Evolutionary conservation across 1,140 invertebrate species (phyloP), one percentile per base, ranked within the genome.

Genomic region (Helicoverpa zea): DNA sequence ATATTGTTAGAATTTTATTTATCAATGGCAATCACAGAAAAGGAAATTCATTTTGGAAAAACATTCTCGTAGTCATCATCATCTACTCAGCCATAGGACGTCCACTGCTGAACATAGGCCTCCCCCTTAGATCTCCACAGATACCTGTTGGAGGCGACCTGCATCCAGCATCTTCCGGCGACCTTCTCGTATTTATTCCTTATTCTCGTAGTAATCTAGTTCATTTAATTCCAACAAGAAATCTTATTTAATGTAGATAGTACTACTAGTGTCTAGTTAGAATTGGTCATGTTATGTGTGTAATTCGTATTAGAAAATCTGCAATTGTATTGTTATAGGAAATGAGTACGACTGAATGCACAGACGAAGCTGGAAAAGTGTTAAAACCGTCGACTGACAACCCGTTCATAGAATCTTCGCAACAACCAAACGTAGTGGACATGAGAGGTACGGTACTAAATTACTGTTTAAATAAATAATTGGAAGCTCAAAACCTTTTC

Each of bases 391-490:
- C 97, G 86, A 95, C 95, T 85, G 98, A 98, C 95, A 98, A 98
- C 96, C 98, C 98, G 86, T 98, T 98, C 94, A 97, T 98, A 88
- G 98, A 98, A 94, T 97, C 97, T 84, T 97, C 97, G 74, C 98
- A 98, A 92, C 97, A 97, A 90, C 98, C 98, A 93, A 97, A 97
- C 58, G 97, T 98, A 82, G 98, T 99, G 49, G 98, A 99, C 92
- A 98, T 98, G 97, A 98, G 98, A 98, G 98, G 98, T 98, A 86
- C 83, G 30, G 56, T 59, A 79, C 30, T 51, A 49, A 68, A 74
- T n/a, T 51, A 23, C 49, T 43, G 10, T 14, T 64, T 1, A 3
- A 29, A 35, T 14, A 63, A 23, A 52, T 13, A 35, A 14, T 10
- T 29, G 54, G 14, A 58, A 18, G 5, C n/a, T 14, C 9, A n/a